These are phyloP conservation scores for Sphecodes monilicornis DNA, from an alignment of 2,888 invertebrate genomes.

Conservation along the genomic window DNA sequence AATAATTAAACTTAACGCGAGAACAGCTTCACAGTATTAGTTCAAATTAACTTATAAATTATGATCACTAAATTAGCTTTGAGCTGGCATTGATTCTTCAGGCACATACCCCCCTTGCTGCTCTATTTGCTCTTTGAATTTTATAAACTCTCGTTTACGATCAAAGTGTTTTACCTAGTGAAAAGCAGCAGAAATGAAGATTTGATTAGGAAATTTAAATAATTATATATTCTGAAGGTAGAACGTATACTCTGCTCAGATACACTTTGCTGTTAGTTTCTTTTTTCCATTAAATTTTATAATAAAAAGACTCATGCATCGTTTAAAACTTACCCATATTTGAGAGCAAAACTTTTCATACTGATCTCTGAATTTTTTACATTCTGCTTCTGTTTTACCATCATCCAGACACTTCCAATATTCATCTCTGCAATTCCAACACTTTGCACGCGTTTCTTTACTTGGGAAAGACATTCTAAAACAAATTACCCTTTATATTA, in stretches of 20 bases:
- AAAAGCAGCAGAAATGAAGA: conserved; percentile 50
- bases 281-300: neutral
- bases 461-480: conserved; percentile 91
- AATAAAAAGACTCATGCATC: neutral
- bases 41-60: conserved; percentile 56
- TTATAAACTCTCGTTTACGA: conserved; percentile 93
- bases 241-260: neutral
- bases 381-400: conserved; percentile 88
- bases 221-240: conserved; percentile 2
- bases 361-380: conserved; percentile 89
- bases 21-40: conserved; percentile 60
- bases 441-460: conserved; percentile 91
- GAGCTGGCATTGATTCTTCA: conserved; percentile 80
- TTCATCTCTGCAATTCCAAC: conserved; percentile 94
- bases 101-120: conserved; percentile 94
- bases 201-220: conserved; percentile 25
- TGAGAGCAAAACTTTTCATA: conserved; percentile 92
- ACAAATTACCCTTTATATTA: conserved; percentile 38
- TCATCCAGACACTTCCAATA: conserved; percentile 96
- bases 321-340: conserved; percentile 89
- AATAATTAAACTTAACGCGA: conserved; percentile 52
- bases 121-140: conserved; percentile 95
- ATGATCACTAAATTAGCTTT: conserved; percentile 63
- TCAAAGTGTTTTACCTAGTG: conserved; percentile 94
- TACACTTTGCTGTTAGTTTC: neutral